Evolutionary conservation across 2,113 vertebrate genomes (phyloP), one percentile per base, ranked within the genome.

Genomic region (Fregetta grallaria): DNA sequence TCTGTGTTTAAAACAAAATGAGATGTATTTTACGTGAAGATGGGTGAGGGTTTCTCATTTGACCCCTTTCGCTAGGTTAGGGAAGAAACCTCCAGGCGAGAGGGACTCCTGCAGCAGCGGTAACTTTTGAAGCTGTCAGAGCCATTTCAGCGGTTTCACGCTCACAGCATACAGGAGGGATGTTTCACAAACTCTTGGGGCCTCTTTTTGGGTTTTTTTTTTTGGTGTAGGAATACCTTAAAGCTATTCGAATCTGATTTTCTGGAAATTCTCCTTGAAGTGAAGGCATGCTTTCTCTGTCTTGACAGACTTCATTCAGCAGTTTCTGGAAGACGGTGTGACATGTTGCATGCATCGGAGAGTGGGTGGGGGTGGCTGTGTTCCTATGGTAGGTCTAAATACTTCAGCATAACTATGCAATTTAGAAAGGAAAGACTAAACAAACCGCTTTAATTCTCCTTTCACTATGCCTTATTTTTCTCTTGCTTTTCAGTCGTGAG

Each of bases 91-190:
- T 65, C 29, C 29, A 11, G 23, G 18, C 1, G 4, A 77, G 4
- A 77, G 36, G 55, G 32, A 32, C 67, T 34, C 11, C 34, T 62
- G 19, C 15, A 20, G n/a, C 87, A 13, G 21, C 1, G 4, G 3
- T 66, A 18, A 7, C 26, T 66, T 30, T 13, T 49, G 53, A 49
- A 30, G 58, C 38, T 72, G 30, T 26, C 44, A 70, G 49, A 65
- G 34, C 22, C 49, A 9, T 65, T 45, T 22, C 15, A 66, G 29
- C 34, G 34, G n/a, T 50, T 34, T 36, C 32, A 25, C 0, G 0
- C 34, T 59, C 47, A 10, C 34, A 40, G 53, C 2, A 3, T 34
- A 10, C 42, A 23, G 23, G 18, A 61, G 22, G 18, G 21, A 14
- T 2, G 1, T 45, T 72, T 73, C 62, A 19, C 72, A 42, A 30